phyloP scores from a whole-genome alignment of 2,797 vertebrate species.

The Tachyglossus aculeatus region DNA sequence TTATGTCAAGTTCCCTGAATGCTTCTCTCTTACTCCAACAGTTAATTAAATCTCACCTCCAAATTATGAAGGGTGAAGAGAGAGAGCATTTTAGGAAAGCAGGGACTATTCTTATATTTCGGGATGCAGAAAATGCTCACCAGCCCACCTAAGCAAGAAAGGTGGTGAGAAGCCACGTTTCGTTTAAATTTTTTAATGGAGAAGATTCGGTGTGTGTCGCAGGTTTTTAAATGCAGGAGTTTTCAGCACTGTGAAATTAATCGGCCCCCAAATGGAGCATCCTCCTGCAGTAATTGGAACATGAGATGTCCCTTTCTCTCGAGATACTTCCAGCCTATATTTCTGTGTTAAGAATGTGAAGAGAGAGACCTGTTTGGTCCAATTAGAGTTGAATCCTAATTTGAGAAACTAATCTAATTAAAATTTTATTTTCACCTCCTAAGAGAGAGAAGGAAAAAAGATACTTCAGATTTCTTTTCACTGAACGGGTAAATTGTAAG shows the following conservation, averaged over 20 bases:
- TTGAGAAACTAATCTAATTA: conserved; percentile 64
- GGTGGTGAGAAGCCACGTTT: conserved; percentile 33
- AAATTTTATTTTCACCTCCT: conserved; percentile 32
- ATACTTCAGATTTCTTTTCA: too few relatives aligned
- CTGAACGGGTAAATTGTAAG: too few relatives aligned
- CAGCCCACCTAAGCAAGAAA: not conserved
- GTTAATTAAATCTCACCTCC: too few relatives aligned
- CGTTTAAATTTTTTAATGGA: conserved; percentile 37
- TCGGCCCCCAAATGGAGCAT: conserved; percentile 51
- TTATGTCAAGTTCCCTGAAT: too few relatives aligned
- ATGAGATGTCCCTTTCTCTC: conserved; percentile 18
- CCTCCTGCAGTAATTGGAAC: conserved; percentile 50
- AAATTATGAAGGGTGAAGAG: too few relatives aligned
- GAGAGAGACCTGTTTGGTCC: conserved; percentile 53
- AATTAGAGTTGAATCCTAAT: conserved; percentile 61
- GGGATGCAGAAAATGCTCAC: conserved; percentile 33
- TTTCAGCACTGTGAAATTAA: conserved; percentile 64
- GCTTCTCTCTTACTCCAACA: too few relatives aligned
- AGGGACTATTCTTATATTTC: not conserved
- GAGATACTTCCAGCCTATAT: conserved; percentile 30
- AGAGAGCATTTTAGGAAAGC: too few relatives aligned
- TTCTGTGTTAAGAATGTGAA: conserved; percentile 28
- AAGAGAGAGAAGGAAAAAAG: conserved; percentile 8
- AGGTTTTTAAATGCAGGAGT: conserved; percentile 60
- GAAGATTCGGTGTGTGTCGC: conserved; percentile 46